Evolutionary conservation across 2,888 invertebrate species (phyloP).

Genomic region (Agrypnus murinus): DNA sequence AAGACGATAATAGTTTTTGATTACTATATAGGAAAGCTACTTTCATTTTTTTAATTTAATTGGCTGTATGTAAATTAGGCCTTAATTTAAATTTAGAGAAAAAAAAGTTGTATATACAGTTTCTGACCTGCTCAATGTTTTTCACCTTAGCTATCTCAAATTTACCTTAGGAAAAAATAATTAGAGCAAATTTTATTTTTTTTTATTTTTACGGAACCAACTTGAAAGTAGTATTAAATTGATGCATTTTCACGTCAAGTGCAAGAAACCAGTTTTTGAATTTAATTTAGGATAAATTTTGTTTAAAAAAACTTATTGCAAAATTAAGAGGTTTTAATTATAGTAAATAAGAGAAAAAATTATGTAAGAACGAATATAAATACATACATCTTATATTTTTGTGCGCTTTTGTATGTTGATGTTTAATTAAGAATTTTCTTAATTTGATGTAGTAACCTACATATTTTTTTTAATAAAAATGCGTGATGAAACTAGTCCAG

Average conservation of each 20-base stretch:
- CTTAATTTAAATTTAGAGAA: too few relatives aligned
- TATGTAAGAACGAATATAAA: conserved; percentile 10
- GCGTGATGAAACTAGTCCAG: conserved; percentile 6
- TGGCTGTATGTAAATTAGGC: too few relatives aligned
- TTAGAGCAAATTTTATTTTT: not conserved
- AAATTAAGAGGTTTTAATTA: not conserved
- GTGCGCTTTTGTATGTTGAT: not conserved
- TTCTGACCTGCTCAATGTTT: not conserved
- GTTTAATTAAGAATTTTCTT: conserved; percentile 22
- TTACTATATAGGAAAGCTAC: too few relatives aligned
- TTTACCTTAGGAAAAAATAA: not conserved
- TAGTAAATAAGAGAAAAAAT: not conserved
- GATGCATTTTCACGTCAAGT: not conserved
- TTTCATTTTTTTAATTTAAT: too few relatives aligned
- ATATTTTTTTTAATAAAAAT: not conserved
- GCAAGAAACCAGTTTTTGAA: not conserved
- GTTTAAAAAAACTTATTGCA: not conserved
- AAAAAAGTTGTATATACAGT: not conserved
- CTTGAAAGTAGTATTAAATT: too few relatives aligned
- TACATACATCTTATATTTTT: too few relatives aligned
- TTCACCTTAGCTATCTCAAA: not conserved
- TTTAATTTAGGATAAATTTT: not conserved
- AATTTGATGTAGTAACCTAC: conserved; percentile 16
- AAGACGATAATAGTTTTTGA: too few relatives aligned
- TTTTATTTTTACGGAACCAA: conserved; percentile 1